phyloP scores from a whole-genome alignment of 1,140 invertebrate species.

The Maniola jurtina region DNA sequence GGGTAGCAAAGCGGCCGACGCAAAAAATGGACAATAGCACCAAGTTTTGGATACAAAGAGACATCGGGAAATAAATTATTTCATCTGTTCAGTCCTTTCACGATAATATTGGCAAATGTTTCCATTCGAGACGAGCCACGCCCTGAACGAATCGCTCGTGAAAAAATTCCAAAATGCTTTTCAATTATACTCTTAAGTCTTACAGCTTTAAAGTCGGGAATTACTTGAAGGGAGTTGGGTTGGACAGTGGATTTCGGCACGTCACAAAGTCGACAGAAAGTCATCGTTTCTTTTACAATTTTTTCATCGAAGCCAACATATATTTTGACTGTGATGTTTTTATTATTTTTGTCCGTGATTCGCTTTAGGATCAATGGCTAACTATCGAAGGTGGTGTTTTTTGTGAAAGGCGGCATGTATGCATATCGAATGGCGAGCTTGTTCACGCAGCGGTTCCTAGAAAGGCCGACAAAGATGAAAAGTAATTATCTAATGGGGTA shows the following conservation, averaged over 20 bases:
- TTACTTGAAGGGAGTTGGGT: neutral
- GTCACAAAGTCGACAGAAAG: constrained; percentile 70
- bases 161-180: constrained; percentile 32
- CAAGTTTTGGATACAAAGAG: constrained; percentile 73
- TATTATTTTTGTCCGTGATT: constrained; percentile 76
- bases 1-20: constrained; percentile 64
- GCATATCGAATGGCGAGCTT: constrained; percentile 51
- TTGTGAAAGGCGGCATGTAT: constrained; percentile 50
- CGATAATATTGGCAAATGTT: constrained; percentile 79
- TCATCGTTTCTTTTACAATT: constrained; percentile 65
- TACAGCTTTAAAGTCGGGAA: constrained; percentile 20
- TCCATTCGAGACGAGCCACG: constrained; percentile 74
- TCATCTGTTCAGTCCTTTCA: constrained; percentile 77
- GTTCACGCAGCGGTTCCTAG: constrained; percentile 50
- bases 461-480: constrained; percentile 64
- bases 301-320: constrained; percentile 70
- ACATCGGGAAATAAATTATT: constrained; percentile 77
- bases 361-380: constrained; percentile 58
- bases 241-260: constrained; percentile 45
- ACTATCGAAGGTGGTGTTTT: constrained; percentile 55
- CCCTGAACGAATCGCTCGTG: constrained; percentile 53
- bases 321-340: constrained; percentile 79
- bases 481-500: constrained; percentile 69
- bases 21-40: constrained; percentile 72
- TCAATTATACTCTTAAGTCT: constrained; percentile 18